Conservation (phyloP, 2,113 vertebrate genomes). For the Caretta caretta region DNA sequence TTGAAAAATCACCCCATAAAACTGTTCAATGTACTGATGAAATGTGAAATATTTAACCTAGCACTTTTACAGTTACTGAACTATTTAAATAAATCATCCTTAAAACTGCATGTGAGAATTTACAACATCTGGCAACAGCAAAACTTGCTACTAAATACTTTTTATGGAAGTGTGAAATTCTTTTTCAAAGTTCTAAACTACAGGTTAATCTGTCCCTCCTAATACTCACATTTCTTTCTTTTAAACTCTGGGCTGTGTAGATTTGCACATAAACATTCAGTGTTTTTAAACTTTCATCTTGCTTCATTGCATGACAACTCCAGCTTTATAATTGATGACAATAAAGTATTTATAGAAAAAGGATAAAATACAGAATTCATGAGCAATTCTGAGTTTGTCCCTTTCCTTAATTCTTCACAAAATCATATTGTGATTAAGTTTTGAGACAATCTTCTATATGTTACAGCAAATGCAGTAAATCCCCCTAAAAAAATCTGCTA, state of each 20-base stretch:
- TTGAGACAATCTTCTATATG: background rate
- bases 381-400: background rate
- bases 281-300: background rate
- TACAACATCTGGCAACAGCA: background rate
- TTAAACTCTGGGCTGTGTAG: background rate
- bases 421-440: background rate
- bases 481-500: background rate
- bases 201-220: background rate
- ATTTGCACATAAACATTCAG: background rate
- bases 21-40: conserved; percentile 1
- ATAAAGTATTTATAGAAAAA: background rate
- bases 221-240: background rate
- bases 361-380: background rate
- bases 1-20: conserved; percentile 25
- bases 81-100: conserved; percentile 45
- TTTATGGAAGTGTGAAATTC: background rate
- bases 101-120: background rate
- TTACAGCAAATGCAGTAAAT: background rate
- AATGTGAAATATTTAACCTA: conserved; percentile 28
- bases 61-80: conserved; percentile 9
- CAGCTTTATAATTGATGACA: background rate
- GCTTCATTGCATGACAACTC: background rate
- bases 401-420: background rate
- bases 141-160: background rate
- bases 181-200: background rate